phyloP scores from a whole-genome alignment of 2,888 invertebrate species.

The Sycophila texana region DNA sequence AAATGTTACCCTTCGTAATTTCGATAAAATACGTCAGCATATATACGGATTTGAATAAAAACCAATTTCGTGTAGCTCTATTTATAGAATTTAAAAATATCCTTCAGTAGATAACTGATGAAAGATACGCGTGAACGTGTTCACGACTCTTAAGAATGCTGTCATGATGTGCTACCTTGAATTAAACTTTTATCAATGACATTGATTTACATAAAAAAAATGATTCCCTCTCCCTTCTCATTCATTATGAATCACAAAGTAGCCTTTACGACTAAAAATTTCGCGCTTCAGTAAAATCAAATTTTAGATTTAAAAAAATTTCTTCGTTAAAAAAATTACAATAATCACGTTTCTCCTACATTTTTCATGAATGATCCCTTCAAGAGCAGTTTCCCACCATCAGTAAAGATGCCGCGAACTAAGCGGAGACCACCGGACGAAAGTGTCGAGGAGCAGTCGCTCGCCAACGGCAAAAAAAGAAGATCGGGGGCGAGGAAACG shows the following conservation, averaged over 20 bases:
- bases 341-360: background rate
- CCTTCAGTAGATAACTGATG: conserved; percentile 19
- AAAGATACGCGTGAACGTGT: conserved; percentile 11
- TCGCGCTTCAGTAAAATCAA: too few species aligned
- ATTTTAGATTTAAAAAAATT: too few species aligned
- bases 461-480: background rate
- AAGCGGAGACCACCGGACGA: conserved; percentile 16
- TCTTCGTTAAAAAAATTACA: too few species aligned
- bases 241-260: too few species aligned
- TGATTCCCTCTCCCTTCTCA: too few species aligned
- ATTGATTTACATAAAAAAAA: too few species aligned
- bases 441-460: conserved; percentile 35
- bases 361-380: too few species aligned
- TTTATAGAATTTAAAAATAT: conserved; percentile 2
- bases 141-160: conserved; percentile 1
- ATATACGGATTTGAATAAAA: too few species aligned
- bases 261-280: too few species aligned
- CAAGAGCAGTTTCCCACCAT: background rate
- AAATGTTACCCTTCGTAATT: background rate
- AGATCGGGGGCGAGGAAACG: background rate
- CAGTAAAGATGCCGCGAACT: conserved; percentile 2
- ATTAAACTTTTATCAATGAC: background rate
- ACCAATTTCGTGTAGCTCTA: background rate
- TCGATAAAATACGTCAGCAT: too few species aligned
- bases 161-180: conserved; percentile 3